These are phyloP conservation scores for Brachyalestes nurse DNA, from an alignment of 2,797 vertebrate genomes.

Conservation along the genomic window DNA sequence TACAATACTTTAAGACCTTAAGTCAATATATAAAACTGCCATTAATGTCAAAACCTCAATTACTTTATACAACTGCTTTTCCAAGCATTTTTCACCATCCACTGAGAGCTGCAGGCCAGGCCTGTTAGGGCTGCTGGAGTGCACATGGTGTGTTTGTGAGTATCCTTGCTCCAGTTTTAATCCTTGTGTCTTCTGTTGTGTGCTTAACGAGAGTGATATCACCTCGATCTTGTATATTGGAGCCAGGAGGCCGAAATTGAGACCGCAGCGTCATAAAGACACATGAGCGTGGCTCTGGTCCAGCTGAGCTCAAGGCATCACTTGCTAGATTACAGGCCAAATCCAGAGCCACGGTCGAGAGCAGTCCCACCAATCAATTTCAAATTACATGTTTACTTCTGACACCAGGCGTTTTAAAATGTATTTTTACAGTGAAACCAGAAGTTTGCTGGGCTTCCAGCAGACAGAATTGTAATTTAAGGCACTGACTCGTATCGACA, in stretches of 20 bases:
- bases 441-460: conserved; percentile 56
- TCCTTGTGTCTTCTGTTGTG: conserved; percentile 25
- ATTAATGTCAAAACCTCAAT: background rate
- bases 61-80: background rate
- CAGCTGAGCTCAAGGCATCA: conserved; percentile 44
- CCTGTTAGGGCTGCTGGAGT: background rate
- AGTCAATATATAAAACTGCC: background rate
- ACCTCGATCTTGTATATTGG: conserved; percentile 33
- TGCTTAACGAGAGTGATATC: conserved; percentile 41
- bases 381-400: conserved; percentile 75
- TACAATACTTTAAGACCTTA: background rate
- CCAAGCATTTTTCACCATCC: background rate
- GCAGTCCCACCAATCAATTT: conserved; percentile 63
- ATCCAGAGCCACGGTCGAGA: conserved; percentile 52
- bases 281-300: conserved; percentile 48
- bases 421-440: conserved; percentile 67
- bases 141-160: background rate
- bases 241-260: conserved; percentile 57
- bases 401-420: conserved; percentile 57
- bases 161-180: conserved; percentile 21
- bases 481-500: conserved; percentile 62
- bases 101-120: too few relatives aligned
- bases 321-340: conserved; percentile 68
- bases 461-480: conserved; percentile 72
- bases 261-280: conserved; percentile 53